A percentile compares a stretch with the other conserved stretches of the same genome.
These are phyloP conservation scores for Pissodes strobi DNA, from an alignment of 1,140 invertebrate species.

Conservation along the genomic window DNA sequence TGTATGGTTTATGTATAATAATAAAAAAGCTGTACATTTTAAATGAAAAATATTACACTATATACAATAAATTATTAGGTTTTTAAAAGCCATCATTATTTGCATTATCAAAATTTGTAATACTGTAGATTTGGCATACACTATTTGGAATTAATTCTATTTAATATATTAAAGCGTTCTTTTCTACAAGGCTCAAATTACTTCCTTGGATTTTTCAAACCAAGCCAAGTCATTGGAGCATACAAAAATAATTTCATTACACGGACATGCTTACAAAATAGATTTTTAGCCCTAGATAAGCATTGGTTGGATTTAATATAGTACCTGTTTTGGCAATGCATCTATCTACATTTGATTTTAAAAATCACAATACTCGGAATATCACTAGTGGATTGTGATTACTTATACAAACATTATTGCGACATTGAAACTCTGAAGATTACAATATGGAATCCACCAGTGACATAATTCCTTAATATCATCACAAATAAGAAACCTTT, in stretches of 20 bases:
- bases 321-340: slow-evolving; percentile 6
- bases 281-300: slow-evolving; percentile 2
- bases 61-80: slow-evolving; percentile 23
- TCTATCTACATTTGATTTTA: slow-evolving; percentile 2
- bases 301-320: neutral
- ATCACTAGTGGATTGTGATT: slow-evolving; percentile 10
- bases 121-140: slow-evolving; percentile 36
- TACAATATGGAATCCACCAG: no score
- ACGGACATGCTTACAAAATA: slow-evolving; percentile 7
- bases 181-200: slow-evolving; percentile 3
- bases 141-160: slow-evolving; percentile 31
- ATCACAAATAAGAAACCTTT: no score
- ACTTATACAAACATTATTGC: neutral
- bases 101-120: slow-evolving; percentile 17
- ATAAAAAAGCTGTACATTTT: slow-evolving; percentile 18
- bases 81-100: slow-evolving; percentile 16
- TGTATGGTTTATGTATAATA: neutral
- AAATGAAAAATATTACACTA: slow-evolving; percentile 22
- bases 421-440: no score
- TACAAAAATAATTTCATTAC: slow-evolving; percentile 2
- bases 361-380: neutral
- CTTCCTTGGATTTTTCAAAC: neutral
- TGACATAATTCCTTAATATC: no score
- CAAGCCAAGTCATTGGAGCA: slow-evolving; percentile 1
- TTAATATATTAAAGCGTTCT: slow-evolving; percentile 2